These are phyloP conservation scores for Merops nubicus DNA, from an alignment of 2,113 vertebrate species.

Conservation along the genomic window DNA sequence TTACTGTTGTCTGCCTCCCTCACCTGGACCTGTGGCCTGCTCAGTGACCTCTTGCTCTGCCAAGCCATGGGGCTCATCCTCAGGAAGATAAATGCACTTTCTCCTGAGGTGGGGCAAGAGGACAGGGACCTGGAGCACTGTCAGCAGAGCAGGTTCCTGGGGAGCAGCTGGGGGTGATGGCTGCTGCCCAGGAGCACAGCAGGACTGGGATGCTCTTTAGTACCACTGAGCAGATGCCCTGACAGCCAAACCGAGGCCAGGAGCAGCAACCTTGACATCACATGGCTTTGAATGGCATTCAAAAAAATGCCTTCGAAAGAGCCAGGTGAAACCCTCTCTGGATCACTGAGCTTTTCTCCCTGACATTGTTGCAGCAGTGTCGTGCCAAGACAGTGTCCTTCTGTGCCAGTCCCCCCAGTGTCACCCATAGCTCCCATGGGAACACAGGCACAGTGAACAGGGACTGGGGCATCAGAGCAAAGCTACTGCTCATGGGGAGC, in stretches of 20 bases:
- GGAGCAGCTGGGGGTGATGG: not conserved
- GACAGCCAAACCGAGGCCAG: not conserved
- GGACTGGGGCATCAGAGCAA: not conserved
- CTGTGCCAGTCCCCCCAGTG: not conserved
- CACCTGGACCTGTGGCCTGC: not conserved
- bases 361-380: not conserved
- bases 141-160: not conserved
- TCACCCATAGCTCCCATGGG: not conserved
- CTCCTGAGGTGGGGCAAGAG: not conserved
- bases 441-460: fast-evolving
- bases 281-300: not conserved
- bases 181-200: not conserved
- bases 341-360: not conserved
- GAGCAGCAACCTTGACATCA: not conserved
- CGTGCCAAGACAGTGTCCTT: not conserved
- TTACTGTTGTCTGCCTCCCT: not conserved
- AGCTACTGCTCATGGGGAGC: not conserved
- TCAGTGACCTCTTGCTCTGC: not conserved
- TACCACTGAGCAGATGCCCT: not conserved
- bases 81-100: conserved; percentile 19
- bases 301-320: not conserved
- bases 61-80: not conserved
- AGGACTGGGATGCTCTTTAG: not conserved
- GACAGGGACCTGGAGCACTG: not conserved
- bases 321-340: not conserved